phyloP scores from a whole-genome alignment of 2,797 vertebrate species.

The Avahi laniger region DNA sequence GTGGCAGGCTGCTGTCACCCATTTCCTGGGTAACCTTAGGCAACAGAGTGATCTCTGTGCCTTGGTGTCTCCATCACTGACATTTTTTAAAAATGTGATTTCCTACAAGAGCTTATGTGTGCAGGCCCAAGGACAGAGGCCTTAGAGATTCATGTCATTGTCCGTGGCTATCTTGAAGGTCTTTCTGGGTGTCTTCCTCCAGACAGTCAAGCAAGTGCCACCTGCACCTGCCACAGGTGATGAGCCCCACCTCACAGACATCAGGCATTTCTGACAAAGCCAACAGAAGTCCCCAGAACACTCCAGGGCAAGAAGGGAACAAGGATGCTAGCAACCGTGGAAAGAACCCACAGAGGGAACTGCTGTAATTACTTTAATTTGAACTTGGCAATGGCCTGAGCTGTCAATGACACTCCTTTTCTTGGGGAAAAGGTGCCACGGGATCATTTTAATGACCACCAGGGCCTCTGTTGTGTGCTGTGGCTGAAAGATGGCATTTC shows the following conservation, averaged over 20 bases:
- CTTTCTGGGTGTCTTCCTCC: not conserved
- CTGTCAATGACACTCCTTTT: conserved; percentile 56
- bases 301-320: not conserved
- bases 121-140: not conserved
- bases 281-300: conserved; percentile 9
- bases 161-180: not conserved
- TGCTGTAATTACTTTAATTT: conserved; percentile 65
- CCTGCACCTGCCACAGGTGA: not conserved
- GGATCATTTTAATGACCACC: conserved; percentile 57
- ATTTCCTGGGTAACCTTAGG: not conserved
- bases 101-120: rapidly evolving
- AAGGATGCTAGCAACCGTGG: not conserved
- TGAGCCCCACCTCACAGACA: not conserved
- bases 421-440: not conserved
- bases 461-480: not conserved
- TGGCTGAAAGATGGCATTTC: not conserved
- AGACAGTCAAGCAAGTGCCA: conserved; percentile 9
- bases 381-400: conserved; percentile 55
- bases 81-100: not conserved
- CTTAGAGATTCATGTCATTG: rapidly evolving
- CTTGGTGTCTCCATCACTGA: not conserved
- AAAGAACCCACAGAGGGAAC: not conserved
- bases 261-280: conserved; percentile 47
- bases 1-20: not conserved
- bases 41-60: not conserved